phyloP scores from a whole-genome alignment of 2,113 vertebrate species.

The Herpetotheres cachinnans region DNA sequence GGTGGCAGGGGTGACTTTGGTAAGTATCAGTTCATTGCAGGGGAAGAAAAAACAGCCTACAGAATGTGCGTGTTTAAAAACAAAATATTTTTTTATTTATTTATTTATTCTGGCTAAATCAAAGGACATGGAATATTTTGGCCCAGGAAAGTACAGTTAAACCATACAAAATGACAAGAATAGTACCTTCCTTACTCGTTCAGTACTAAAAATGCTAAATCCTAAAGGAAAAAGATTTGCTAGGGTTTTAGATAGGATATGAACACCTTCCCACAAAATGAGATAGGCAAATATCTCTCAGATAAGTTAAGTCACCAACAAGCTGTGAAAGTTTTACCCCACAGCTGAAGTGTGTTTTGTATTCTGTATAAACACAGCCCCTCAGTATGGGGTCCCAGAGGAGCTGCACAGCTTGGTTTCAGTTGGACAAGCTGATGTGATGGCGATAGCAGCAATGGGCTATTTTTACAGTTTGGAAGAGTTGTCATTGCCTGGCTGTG shows the following conservation, averaged over 20 bases:
- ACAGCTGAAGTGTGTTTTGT: not conserved
- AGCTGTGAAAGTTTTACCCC: not conserved
- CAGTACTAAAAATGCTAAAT: not conserved
- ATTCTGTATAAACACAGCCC: rapidly evolving
- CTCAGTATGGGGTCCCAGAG: not conserved
- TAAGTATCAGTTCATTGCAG: not conserved
- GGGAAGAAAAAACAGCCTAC: not conserved
- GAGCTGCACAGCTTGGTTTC: not conserved
- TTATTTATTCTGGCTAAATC: not conserved
- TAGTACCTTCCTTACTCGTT: not conserved
- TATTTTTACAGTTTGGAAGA: too few species aligned
- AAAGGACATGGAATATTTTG: not conserved
- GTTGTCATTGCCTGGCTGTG: not conserved
- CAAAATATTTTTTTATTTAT: rapidly evolving
- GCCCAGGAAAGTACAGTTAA: constrained; percentile 18
- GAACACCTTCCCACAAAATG: not conserved
- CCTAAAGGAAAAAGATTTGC: not conserved
- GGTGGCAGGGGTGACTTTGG: not conserved
- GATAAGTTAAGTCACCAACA: not conserved
- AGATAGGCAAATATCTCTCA: not conserved
- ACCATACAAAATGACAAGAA: not conserved
- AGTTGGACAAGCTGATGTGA: not conserved
- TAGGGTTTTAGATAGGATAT: not conserved
- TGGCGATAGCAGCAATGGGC: too few species aligned
- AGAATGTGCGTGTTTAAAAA: not conserved